Conservation (phyloP, 2,888 invertebrate species). For the Seladonia tumulorum region DNA sequence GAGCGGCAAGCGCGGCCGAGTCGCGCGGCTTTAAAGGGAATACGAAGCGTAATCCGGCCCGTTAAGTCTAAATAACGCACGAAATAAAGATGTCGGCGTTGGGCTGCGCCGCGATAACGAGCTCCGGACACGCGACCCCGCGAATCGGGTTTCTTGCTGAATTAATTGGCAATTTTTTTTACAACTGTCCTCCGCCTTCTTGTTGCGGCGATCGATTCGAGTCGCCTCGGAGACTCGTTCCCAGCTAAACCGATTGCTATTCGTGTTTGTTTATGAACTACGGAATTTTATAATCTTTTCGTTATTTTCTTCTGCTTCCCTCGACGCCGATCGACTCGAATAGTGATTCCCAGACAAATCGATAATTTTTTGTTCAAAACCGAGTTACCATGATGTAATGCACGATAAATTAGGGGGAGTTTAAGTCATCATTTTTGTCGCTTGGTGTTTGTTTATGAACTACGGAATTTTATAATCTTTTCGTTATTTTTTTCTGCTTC, state of each 20-base stretch:
- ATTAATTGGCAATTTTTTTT: not conserved
- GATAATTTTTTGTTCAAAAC: too few relatives aligned
- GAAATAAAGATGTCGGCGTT: conserved; percentile 44
- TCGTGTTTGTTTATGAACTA: too few relatives aligned
- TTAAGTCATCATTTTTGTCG: too few relatives aligned
- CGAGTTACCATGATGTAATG: too few relatives aligned
- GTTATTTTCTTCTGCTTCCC: too few relatives aligned
- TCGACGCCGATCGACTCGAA: too few relatives aligned
- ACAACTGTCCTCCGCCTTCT: not conserved
- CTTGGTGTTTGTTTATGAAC: too few relatives aligned
- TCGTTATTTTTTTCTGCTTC: too few relatives aligned
- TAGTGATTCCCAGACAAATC: too few relatives aligned
- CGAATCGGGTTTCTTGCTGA: not conserved
- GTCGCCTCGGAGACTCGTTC: not conserved
- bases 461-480: too few relatives aligned
- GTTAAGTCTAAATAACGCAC: conserved; percentile 37
- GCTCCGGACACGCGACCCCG: not conserved
- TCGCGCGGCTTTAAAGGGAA: conserved; percentile 48
- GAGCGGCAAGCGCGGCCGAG: not conserved
- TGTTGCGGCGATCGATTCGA: not conserved
- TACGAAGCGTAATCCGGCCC: conserved; percentile 37
- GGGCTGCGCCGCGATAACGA: not conserved
- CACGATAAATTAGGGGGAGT: too few relatives aligned
- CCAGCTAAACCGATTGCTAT: not conserved
- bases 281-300: too few relatives aligned